phyloP scores from a whole-genome alignment of 2,888 invertebrate genomes.

The Drosophila diplacantha region DNA sequence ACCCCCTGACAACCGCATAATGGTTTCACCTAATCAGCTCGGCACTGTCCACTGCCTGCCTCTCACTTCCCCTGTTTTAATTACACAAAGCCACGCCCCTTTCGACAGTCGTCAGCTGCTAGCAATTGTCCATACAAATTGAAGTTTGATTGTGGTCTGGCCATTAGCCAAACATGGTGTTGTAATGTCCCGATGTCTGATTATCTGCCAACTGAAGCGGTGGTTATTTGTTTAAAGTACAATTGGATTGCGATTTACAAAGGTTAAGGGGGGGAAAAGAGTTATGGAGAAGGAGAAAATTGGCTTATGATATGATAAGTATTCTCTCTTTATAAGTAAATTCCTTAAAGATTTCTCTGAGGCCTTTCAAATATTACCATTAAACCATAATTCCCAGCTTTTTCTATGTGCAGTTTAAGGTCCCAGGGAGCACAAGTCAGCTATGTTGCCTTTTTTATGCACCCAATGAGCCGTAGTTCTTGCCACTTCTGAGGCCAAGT shows the following conservation, averaged over 20 bases:
- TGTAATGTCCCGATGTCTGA: conserved; percentile 6
- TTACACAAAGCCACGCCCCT: conserved; percentile 28
- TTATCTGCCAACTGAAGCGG: conserved; percentile 17
- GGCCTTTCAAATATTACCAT: too few species aligned
- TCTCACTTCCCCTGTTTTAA: conserved; percentile 15
- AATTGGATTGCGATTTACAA: not conserved
- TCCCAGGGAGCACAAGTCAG: not conserved
- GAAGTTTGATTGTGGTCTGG: conserved; percentile 26
- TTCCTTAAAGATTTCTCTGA: too few species aligned
- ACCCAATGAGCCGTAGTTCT: conserved; percentile 1
- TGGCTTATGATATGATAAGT: not conserved
- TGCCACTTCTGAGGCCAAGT: conserved; percentile 29
- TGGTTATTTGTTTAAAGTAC: conserved; percentile 27
- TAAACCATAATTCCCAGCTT: not conserved
- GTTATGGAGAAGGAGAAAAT: not conserved
- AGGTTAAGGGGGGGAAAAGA: not conserved
- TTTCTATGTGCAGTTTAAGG: not conserved
- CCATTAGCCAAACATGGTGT: conserved; percentile 27
- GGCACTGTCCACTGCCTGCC: not conserved
- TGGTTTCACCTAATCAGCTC: conserved; percentile 32
- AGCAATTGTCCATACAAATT: conserved; percentile 15
- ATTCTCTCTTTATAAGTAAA: not conserved
- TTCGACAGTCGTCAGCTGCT: conserved; percentile 25
- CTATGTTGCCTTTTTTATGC: conserved; percentile 6
- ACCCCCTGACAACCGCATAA: conserved; percentile 7